phyloP scores from a whole-genome alignment of 1,140 invertebrate genomes.

The Platorchestia sp. region DNA sequence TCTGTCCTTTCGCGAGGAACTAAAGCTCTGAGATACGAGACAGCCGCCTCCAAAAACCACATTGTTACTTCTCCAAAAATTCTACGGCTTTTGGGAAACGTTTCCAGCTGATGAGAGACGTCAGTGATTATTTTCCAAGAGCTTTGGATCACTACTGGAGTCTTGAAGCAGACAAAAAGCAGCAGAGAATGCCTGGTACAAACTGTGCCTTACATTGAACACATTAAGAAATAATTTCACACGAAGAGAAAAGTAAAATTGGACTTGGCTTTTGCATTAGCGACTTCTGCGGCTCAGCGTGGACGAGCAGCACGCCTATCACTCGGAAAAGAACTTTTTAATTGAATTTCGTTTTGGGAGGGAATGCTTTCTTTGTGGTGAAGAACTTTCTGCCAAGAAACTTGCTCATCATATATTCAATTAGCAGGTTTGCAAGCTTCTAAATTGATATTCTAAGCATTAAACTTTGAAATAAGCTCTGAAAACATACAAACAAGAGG shows the following conservation, averaged over 20 bases:
- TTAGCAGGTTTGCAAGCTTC: neutral
- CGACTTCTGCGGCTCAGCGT: neutral
- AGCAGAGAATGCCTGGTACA: neutral
- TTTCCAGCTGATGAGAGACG: neutral
- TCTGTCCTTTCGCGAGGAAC: constrained; percentile 19
- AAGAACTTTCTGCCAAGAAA: neutral
- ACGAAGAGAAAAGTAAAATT: neutral
- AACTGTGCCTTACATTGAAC: neutral
- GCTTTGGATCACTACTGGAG: neutral
- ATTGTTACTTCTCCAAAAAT: constrained; percentile 9
- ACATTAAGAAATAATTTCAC: neutral
- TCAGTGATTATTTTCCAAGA: neutral
- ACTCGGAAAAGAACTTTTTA: neutral
- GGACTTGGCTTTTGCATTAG: neutral
- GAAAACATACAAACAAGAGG: neutral
- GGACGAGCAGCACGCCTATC: neutral
- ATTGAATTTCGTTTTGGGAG: neutral
- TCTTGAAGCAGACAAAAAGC: neutral
- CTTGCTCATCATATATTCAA: neutral
- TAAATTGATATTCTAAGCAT: neutral
- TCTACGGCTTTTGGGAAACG: neutral
- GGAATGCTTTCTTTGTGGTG: neutral
- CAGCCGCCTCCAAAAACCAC: constrained; percentile 35
- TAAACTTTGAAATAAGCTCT: neutral
- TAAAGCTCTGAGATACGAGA: constrained; percentile 22